A percentile compares a stretch with the other conserved stretches of the same genome.
phyloP scores from a whole-genome alignment of 2,113 vertebrate genomes.

The Thamnophis sirtalis region DNA sequence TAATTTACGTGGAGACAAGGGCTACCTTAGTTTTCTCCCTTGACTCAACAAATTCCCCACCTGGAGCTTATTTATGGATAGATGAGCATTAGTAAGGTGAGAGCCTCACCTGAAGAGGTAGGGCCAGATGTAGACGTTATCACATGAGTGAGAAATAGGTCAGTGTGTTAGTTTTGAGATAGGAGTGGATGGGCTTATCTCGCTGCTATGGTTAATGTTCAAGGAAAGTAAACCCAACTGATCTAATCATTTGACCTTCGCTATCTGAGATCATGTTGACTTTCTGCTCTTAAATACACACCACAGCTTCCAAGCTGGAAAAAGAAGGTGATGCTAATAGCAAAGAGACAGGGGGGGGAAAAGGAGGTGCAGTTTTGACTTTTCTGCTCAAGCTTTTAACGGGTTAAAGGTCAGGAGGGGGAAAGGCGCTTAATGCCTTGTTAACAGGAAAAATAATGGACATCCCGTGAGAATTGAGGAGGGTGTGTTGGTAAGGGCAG shows the following conservation, averaged over 20 bases:
- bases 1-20: not conserved
- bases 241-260: conserved; percentile 52
- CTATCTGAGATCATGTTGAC: conserved; percentile 59
- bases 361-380: not conserved
- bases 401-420: conserved; percentile 11
- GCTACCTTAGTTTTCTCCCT: not conserved
- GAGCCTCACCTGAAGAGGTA: not conserved
- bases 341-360: conserved; percentile 14
- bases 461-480: not conserved
- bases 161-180: conserved; percentile 54
- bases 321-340: conserved; percentile 30
- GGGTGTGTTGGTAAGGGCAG: not conserved
- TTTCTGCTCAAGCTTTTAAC: conserved; percentile 10
- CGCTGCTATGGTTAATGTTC: conserved; percentile 58
- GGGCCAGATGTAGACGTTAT: conserved; percentile 24
- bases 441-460: conserved; percentile 6
- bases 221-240: conserved; percentile 53
- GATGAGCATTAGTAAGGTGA: not conserved
- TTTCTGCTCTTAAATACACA: conserved; percentile 49
- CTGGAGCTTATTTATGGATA: not conserved
- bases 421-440: not conserved
- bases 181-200: conserved; percentile 60
- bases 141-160: conserved; percentile 34
- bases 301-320: conserved; percentile 8
- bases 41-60: not conserved